These are phyloP conservation scores for Schizotus pectinicornis DNA, from an alignment of 2,888 invertebrate genomes.

Conservation along the genomic window DNA sequence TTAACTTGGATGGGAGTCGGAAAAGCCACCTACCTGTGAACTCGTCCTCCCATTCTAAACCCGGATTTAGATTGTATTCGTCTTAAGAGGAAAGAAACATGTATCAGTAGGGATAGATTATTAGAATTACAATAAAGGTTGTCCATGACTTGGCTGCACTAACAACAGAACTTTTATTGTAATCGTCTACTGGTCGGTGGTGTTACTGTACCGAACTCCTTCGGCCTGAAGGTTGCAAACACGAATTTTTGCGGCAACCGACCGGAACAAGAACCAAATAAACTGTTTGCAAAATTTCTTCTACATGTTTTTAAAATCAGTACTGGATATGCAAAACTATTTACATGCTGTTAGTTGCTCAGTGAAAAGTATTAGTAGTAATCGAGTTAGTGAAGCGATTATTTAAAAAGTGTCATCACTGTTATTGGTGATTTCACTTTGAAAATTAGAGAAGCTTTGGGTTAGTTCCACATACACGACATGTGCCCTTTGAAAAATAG, in stretches of 20 bases:
- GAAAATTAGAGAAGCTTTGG: constrained; percentile 14
- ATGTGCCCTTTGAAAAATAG: constrained; percentile 28
- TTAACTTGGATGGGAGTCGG: constrained; percentile 44
- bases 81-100: constrained; percentile 80
- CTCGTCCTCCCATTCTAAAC: constrained; percentile 99
- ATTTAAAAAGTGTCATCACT: neutral
- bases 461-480: constrained; percentile 30
- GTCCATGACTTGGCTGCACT: constrained; percentile 36
- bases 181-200: neutral
- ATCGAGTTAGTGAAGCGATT: constrained; percentile 15
- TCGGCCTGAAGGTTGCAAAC: neutral
- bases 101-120: constrained; percentile 45
- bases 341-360: constrained; percentile 40
- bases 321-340: neutral
- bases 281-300: neutral
- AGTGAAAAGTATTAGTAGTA: constrained; percentile 23
- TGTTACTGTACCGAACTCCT: too few species aligned
- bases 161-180: constrained; percentile 29
- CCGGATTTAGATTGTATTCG: constrained; percentile 99
- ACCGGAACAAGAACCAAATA: neutral
- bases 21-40: constrained; percentile 92
- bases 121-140: constrained; percentile 56
- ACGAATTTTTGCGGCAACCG: neutral
- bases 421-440: neutral
- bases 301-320: neutral